Conservation (phyloP, 2,797 vertebrate species). For the Brachymystax lenok region DNA sequence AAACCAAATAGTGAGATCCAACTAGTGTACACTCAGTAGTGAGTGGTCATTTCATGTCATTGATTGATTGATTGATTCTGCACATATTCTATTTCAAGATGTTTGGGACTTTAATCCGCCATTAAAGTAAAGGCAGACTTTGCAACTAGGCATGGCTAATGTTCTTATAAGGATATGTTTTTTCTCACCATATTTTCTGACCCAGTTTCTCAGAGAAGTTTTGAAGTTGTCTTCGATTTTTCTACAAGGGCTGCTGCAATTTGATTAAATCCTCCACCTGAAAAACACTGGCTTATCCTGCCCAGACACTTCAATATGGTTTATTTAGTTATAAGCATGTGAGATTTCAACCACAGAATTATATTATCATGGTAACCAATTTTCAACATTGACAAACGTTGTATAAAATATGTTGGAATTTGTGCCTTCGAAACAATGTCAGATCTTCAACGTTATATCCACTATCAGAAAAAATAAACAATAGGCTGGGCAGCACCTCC, state of each 20-base stretch:
- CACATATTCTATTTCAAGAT: not conserved
- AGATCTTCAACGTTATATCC: too few relatives aligned
- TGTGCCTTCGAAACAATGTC: too few relatives aligned
- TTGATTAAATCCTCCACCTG: not conserved
- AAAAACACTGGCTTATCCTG: not conserved
- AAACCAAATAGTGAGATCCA: not conserved
- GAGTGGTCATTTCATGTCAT: not conserved
- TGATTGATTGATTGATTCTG: not conserved
- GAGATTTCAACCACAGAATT: too few relatives aligned
- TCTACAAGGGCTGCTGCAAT: not conserved
- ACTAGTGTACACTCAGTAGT: not conserved
- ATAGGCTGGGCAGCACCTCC: too few relatives aligned
- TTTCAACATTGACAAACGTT: too few relatives aligned
- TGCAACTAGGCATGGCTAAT: constrained; percentile 11
- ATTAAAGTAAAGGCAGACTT: not conserved
- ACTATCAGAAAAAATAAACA: too few relatives aligned
- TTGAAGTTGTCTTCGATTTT: not conserved
- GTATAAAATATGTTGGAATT: too few relatives aligned
- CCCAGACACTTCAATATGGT: not conserved
- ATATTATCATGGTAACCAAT: too few relatives aligned
- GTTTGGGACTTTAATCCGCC: not conserved
- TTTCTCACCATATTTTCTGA: not conserved
- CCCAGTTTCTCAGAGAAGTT: not conserved
- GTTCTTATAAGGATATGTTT: not conserved
- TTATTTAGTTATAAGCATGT: too few relatives aligned